Evolutionary conservation across 2,113 vertebrate species (phyloP).

Genomic region (Petrocephalus microphthalmus): DNA sequence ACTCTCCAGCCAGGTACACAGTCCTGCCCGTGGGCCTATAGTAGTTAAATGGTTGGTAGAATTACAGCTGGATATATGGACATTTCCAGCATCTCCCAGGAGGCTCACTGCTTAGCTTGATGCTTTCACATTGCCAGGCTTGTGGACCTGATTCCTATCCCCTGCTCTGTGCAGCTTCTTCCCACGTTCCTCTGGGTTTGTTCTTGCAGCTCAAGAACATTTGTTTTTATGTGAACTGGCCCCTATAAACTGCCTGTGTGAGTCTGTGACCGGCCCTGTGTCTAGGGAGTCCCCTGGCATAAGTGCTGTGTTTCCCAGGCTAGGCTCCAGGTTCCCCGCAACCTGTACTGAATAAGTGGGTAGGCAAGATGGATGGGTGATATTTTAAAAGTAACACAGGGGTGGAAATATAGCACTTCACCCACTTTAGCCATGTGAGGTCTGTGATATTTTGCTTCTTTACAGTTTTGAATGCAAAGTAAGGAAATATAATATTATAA

Average conservation of each 20-base stretch:
- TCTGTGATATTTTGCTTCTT: background rate
- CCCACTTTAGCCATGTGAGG: background rate
- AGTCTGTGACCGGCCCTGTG: background rate
- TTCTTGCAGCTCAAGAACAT: background rate
- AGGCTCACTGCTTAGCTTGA: background rate
- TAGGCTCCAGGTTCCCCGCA: background rate
- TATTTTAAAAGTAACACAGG: background rate
- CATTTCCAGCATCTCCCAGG: background rate
- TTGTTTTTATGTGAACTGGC: background rate
- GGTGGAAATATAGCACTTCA: background rate
- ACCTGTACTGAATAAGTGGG: background rate
- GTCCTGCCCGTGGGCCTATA: background rate
- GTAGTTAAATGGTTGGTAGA: background rate
- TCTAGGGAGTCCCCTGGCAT: background rate
- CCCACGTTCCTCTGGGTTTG: background rate
- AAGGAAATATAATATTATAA: background rate
- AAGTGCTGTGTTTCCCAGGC: background rate
- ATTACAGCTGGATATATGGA: background rate
- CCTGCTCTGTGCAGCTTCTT: background rate
- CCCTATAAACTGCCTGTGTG: background rate
- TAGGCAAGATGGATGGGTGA: background rate
- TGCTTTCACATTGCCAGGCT: background rate
- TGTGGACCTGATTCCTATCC: background rate
- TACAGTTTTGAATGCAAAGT: background rate
- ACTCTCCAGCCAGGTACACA: background rate